Conservation (phyloP, 2,113 vertebrate genomes). For the Ancistrus triradiatus region DNA sequence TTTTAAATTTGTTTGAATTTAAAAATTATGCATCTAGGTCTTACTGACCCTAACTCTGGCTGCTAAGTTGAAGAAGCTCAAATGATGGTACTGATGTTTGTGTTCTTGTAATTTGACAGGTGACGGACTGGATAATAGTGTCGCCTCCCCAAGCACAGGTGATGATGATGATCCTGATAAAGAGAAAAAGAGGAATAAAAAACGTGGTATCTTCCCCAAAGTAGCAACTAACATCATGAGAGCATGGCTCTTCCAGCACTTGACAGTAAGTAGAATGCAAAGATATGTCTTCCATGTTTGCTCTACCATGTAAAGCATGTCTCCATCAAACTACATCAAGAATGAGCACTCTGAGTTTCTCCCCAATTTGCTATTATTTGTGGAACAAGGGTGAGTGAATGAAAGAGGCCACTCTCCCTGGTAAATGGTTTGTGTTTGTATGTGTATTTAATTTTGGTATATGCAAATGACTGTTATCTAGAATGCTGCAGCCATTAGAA, state of each 20-base stretch:
- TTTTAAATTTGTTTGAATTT: too few relatives aligned
- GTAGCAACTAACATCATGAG: slow-evolving; percentile 99
- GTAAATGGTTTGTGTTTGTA: background rate
- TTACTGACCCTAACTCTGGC: too few relatives aligned
- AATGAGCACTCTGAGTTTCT: slow-evolving; percentile 32
- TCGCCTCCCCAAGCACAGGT: slow-evolving; percentile 98
- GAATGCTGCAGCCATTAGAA: too few relatives aligned
- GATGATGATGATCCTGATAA: slow-evolving; percentile 99
- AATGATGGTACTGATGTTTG: slow-evolving; percentile 50
- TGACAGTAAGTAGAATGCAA: slow-evolving; percentile 85
- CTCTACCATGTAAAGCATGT: slow-evolving; percentile 29
- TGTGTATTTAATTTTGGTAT: background rate
- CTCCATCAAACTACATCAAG: too few relatives aligned
- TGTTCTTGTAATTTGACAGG: slow-evolving; percentile 85
- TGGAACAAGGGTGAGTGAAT: background rate
- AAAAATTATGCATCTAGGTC: too few relatives aligned
- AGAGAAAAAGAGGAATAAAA: slow-evolving; percentile 99
- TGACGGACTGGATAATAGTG: slow-evolving; percentile 99
- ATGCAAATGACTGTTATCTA: background rate
- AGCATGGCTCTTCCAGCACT: slow-evolving; percentile 99
- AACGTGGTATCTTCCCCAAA: slow-evolving; percentile 99
- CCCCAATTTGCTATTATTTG: slow-evolving; percentile 54
- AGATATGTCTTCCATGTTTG: background rate
- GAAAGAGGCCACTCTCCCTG: background rate
- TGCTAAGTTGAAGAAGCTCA: too few relatives aligned